Evolutionary conservation across 2,797 vertebrate genomes (phyloP), one percentile per base, ranked within the genome.

Genomic region (Danio kyathit): DNA sequence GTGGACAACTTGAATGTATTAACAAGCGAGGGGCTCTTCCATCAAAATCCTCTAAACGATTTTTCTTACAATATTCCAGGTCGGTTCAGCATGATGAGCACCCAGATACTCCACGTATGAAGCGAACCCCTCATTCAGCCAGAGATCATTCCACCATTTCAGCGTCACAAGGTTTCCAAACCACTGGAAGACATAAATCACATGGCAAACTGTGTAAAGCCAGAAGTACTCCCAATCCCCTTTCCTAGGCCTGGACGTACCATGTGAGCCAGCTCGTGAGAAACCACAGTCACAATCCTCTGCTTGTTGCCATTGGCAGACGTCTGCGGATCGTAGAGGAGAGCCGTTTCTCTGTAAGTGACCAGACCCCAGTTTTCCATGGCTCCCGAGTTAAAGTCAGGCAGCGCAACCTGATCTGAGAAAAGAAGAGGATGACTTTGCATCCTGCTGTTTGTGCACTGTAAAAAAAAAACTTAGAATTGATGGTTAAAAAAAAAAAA

Each of bases 331-430:
- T 98, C 91, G 0, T 89, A 97, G 13, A 98, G 89, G 56, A 99
- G 93, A 0, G 95, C 79, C 0, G 88, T 96, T 90, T 99, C 97
- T 70, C 97, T 93, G 92, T 99, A 99, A 4, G 96, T 98, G 89
- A 99, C 91, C 43, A 99, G 93, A 3, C 97, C 97, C 97, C 97
- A 99, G 93, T 99, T 99, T 88, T 99, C 97, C 97, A 99, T 99
- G 5, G 96, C 97, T 0, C 96, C 96, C 0, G 96, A 95, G 0
- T 88, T 92, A 86, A 98, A 98, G 89, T 97, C 96, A 0, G 97
- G 97, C 60, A 99, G 87, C 8, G 89, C 96, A 0, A 99, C 94
- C 91, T 99, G 97, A 81, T 98, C 97, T 99, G 14, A 1, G 6
- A 83, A 87, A 29, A 0, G 0, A 80, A 44, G 5, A 2, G 10